Conservation (phyloP, 2,797 vertebrate genomes). For the Malurus leucopterus region DNA sequence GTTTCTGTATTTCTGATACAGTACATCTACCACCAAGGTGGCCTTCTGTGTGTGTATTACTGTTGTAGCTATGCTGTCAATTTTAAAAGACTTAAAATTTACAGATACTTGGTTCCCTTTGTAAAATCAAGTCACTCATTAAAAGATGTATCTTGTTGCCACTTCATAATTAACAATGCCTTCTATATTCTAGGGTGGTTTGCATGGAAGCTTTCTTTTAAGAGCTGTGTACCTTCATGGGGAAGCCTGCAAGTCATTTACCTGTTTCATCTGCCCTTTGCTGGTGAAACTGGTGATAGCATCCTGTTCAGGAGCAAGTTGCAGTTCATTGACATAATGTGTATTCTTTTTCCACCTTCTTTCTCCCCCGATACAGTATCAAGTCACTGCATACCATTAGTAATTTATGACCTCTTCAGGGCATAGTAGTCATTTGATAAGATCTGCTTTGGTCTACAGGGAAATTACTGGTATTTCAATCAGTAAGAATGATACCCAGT, state of each 20-base stretch:
- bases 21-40: not conserved
- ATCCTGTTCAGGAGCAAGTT: not conserved
- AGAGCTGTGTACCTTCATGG: not conserved
- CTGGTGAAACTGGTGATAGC: not conserved
- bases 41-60: not conserved
- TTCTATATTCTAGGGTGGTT: not conserved
- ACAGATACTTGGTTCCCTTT: not conserved
- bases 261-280: not conserved
- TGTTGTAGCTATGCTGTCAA: not conserved
- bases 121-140: not conserved
- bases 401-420: slow-evolving; percentile 41
- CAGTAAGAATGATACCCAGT: not conserved
- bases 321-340: not conserved
- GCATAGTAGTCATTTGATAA: slow-evolving; percentile 8
- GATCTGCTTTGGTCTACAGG: slow-evolving; percentile 5
- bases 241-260: not conserved
- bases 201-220: not conserved
- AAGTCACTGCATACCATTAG: not conserved
- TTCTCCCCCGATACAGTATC: not conserved
- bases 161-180: not conserved
- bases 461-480: slow-evolving; percentile 38
- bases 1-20: not conserved
- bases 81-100: not conserved
- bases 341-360: not conserved
- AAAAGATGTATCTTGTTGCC: not conserved